Evolutionary conservation across 2,888 invertebrate genomes (phyloP), one percentile per base, ranked within the genome.

Genomic region (Lepidochrysops patricia): DNA sequence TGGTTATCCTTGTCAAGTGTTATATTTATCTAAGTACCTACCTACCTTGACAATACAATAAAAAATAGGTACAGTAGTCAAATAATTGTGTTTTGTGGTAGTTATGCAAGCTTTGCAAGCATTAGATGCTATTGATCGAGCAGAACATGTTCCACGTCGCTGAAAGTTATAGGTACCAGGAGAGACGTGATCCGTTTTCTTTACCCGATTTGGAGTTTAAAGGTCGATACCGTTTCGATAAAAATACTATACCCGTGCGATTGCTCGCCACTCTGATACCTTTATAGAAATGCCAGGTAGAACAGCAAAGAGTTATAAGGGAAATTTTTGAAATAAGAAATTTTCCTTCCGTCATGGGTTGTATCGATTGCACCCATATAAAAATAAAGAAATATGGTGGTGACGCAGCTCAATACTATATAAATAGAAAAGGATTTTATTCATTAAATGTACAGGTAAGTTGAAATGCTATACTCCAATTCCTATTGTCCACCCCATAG

Each of bases 281-380:
- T 35, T n/a, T n/a, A 35, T 35, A 35, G n/a, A 35, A 49, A 49
- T 49, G 49, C 19, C 49, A 49, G 49, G 19, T 25, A 5, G 35
- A 35, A 35, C 35, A 35, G 35, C 13, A 35, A 35, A 35, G 35
- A 35, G 35, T 35, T 35, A 35, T 4, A 4, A 35, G 13, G 35
- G 13, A 34, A 13, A n/a, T 35, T 35, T 35, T 35, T 49, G 23
- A 49, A 49, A 49, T 49, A 49, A 49, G 25, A n/a, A 25, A 25
- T 19, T 49, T 49, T 25, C 49, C 49, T 23, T 12, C 23, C 19
- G 49, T 49, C 19, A 12, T 49, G 19, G 49, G 49, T 23, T 49
- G 49, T 49, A 50, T 62, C 62, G 59, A 64, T 37, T 58, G 64
- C 43, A 65, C 64, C 15, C 66, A 66, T 26, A 65, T 66, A 13